Evolutionary conservation across 2,888 invertebrate species (phyloP).

Genomic region (Himalopsyche anomala): DNA sequence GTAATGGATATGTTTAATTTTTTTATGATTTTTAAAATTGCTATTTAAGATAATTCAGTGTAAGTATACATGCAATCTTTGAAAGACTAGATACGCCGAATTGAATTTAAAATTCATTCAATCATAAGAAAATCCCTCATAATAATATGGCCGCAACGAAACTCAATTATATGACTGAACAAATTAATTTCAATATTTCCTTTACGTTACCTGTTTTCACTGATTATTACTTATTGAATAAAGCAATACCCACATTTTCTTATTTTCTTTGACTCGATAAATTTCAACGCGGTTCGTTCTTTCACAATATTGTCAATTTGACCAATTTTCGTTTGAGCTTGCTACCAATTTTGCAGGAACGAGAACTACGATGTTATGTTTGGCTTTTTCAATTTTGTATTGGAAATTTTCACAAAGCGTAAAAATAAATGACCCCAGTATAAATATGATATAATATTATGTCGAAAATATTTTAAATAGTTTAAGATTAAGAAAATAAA

Average conservation of each 20-base stretch:
- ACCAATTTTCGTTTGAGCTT: conserved; percentile 42
- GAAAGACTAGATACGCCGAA: no score
- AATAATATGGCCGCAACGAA: background rate
- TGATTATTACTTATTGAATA: conserved; percentile 19
- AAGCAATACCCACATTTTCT: background rate
- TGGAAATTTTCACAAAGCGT: no score
- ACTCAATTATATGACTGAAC: conserved; percentile 1
- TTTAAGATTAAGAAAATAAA: no score
- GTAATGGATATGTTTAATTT: no score
- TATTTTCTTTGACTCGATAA: conserved; percentile 39
- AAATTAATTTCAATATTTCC: conserved; percentile 9
- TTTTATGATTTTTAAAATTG: no score
- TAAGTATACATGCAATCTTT: no score
- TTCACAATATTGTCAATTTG: conserved; percentile 43
- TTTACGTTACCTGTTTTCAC: background rate
- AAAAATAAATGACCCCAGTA: no score
- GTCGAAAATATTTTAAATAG: no score
- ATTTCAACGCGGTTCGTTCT: background rate
- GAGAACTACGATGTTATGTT: background rate
- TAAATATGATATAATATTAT: no score
- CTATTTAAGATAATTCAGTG: no score
- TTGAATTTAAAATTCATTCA: no score
- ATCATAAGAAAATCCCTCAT: no score
- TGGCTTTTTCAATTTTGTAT: conserved; percentile 2
- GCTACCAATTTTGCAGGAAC: conserved; percentile 13